A percentile compares a stretch with the other conserved stretches of the same genome.
Conservation (phyloP, 2,888 invertebrate species). For the Auanema freiburgensis region DNA sequence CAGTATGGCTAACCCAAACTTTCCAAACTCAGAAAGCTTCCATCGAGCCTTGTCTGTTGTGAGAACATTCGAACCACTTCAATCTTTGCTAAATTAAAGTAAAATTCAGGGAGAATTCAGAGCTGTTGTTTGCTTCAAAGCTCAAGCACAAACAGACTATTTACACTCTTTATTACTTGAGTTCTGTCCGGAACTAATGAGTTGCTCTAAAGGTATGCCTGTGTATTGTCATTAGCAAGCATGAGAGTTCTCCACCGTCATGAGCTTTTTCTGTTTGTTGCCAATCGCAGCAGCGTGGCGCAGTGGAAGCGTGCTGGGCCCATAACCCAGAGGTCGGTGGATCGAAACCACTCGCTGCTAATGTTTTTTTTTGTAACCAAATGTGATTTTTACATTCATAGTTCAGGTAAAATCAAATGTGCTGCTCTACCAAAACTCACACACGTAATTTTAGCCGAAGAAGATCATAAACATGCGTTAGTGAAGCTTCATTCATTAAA, state of each 20-base stretch:
- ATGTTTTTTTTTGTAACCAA: background rate
- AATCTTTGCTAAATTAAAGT: background rate
- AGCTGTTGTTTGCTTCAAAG: constrained; percentile 65
- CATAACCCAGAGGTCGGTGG: background rate
- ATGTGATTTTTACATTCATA: constrained; percentile 1
- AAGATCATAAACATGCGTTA: constrained; percentile 62
- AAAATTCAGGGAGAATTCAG: constrained; percentile 65
- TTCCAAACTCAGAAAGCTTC: constrained; percentile 39
- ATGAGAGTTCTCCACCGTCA: background rate
- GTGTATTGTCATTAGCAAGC: constrained; percentile 9
- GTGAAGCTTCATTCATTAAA: constrained; percentile 4
- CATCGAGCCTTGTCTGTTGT: constrained; percentile 39
- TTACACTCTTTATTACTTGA: constrained; percentile 45
- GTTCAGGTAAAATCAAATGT: constrained; percentile 53
- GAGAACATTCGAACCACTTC: background rate
- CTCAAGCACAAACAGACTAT: constrained; percentile 42
- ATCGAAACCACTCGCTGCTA: constrained; percentile 11
- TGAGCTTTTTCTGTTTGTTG: too few relatives aligned
- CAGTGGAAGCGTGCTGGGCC: background rate
- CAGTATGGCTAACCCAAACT: constrained; percentile 56
- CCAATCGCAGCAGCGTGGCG: background rate
- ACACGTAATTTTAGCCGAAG: constrained; percentile 65
- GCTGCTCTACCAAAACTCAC: constrained; percentile 64
- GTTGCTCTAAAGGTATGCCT: constrained; percentile 28
- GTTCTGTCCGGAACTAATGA: constrained; percentile 52